Evolutionary conservation across 2,888 invertebrate genomes (phyloP), one percentile per base, ranked within the genome.

Genomic region (Dichetophora obliterata): DNA sequence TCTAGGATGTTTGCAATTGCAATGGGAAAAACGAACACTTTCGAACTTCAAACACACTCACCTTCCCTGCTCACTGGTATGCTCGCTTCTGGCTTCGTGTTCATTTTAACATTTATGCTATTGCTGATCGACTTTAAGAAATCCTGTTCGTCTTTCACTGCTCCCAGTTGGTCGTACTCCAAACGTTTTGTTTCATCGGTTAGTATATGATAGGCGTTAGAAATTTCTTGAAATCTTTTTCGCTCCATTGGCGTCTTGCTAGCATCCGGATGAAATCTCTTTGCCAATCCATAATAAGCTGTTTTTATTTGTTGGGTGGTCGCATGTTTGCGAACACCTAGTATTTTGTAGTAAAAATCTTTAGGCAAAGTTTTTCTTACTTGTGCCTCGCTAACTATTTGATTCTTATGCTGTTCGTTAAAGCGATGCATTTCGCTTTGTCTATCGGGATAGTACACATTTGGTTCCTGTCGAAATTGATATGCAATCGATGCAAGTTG

Each of bases 121-220:
- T 52, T 50, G 19, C 54, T 59, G n/a, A 63, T 48, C 22, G 65
- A 66, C 24, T 84, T 82, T 1, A 87, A 80, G 43, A 86, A 86
- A 3, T 84, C 80, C 14, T 82, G 82, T 27, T 86, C 85, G 63
- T 84, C 84, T 61, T 81, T 81, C 0, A 86, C 83, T 14, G 80
- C 80, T 0, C 88, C 88, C 63, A 84, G 76, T 72, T 84, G 83
- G 75, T 89, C 89, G 70, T 88, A 89, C 68, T 88, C 86, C 86
- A 94, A 93, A 77, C 98, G 92, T 89, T 97, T 98, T 0, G 90
- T 91, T 27, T 96, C 96, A 91, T 99, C 98, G 8, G 87, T 88
- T 8, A 89, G 80, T 37, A 98, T 96, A 91, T 99, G 98, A 89
- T 99, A 99, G 0, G 99, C 99, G 90, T 99, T 99, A 0, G 98